Evolutionary conservation across 2,797 vertebrate genomes (phyloP), one percentile per base, ranked within the genome.

Genomic region (Melanotaenia parkinsoni): DNA sequence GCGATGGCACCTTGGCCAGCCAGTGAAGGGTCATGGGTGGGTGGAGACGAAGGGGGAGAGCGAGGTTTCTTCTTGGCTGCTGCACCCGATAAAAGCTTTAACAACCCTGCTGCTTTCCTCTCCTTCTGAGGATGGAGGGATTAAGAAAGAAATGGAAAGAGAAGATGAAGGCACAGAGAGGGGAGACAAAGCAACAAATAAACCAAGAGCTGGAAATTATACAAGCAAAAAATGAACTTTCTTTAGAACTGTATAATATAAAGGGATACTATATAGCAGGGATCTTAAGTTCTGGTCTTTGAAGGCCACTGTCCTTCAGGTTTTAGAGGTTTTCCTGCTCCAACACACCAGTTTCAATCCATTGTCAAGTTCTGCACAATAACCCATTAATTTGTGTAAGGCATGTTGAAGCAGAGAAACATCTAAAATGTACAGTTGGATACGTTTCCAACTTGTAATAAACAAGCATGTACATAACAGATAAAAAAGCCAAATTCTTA

Each of bases 61-160:
- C 97, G 97, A 0, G 97, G 91, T 86, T 99, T 99, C 94, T 96
- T 98, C 87, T 98, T 99, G 58, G 96, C 94, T 2, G 97, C 98
- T 0, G 97, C 97, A 22, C 97, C 97, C 0, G 97, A 96, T 22
- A 99, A 89, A 45, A 99, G 96, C 88, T 99, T 99, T 82, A 99
- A 92, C 67, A 99, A 93, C 50, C 96, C 97, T 0, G 95, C 96
- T 0, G 96, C 96, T 94, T 98, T 99, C 86, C 97, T 98, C 91
- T 99, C 98, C 84, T 98, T 99, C 97, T 99, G 92, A 50, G 51
- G 58, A 80, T 3, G 40, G 70, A 80, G 20, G 24, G 20, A 66
- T 4, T 32, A 16, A 51, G 10, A 40, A 12, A 47, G 50, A 56
- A 50, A 26, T 24, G 35, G 7, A 59, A 8, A 16, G 22, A 53